Base-by-base conservation (phyloP, 2,113 vertebrate genomes). In the Gavia stellata region DNA sequence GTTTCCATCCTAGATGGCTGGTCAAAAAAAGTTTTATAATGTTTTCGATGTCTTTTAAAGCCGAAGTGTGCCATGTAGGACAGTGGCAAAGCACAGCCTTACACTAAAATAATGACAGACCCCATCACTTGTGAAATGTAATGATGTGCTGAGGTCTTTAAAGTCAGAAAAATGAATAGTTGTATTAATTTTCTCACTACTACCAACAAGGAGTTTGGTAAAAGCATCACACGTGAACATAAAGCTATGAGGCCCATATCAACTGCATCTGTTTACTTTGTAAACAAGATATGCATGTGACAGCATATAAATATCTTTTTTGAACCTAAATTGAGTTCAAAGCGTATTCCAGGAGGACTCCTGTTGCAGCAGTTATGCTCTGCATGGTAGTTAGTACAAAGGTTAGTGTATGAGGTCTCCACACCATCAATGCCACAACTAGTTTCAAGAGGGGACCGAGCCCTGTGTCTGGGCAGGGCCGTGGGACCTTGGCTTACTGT, bases 11-110 rank as follows among this genome's bases (percentile, higher is more conserved):
- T 62, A 28, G 19, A 3, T 45, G 14, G 36, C 16, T 73, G 44
- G 18, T 66, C 25, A 66, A 67, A 91, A 59, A 38, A 28, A 21
- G 21, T 45, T 91, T 63, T 29, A 19, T 16, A 13, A 31, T 18
- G 9, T 72, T 91, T 93, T 91, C 0, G 0, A 5, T 0, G 1
- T 38, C 58, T 72, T 92, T 87, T 44, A 19, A 11, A 87, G 42
- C 33, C n/a, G 28, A 90, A 63, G 28, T 0, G 3, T 34, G 62
- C 20, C 49, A 38, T 0, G 0, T 6, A 40, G 40, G 28, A 71
- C 20, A 86, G 50, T 66, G 33, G 18, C 62, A 83, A 86, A 80
- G 45, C 25, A 86, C 34, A 77, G 33, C 42, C 56, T 67, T 12
- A 26, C 4, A 10, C 20, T 47, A 36, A 23, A 94, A n/a, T 21